Evolutionary conservation across 2,797 vertebrate genomes (phyloP), one percentile per base, ranked within the genome.

Genomic region (Florisuga fusca): DNA sequence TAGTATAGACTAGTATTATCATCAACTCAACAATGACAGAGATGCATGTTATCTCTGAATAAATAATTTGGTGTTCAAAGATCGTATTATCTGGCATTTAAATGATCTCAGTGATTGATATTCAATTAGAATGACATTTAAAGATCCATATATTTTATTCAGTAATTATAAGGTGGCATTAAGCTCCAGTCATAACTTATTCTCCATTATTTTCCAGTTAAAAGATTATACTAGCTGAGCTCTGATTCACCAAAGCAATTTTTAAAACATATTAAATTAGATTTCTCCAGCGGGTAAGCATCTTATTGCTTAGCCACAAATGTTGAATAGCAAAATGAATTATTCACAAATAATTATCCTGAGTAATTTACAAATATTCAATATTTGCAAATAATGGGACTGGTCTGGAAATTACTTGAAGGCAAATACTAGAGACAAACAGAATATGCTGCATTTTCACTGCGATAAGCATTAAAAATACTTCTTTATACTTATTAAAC

Each of bases 171-270:
- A 90, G 41, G 59, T 66, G 48, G 33, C 63, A 88, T 71, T 92
- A 95, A 91, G 72, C 68, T 79, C 29, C 51, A 87, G 33, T 36
- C 57, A 58, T 82, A 92, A 90, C n/a, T 93, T 80, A 82, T 80
- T 83, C 61, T 68, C 68, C 34, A 83, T 87, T 92, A 93, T 90
- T 92, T 77, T 92, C 61, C 75, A 75, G 77, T 81, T 93, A 76
- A 93, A 91, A 71, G 59, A 68, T 93, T 92, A 86, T 48, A 76
- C 14, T 64, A 72, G 46, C 36, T 79, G 50, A 66, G 90, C 10
- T 93, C 68, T 89, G 84, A 95, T 50, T 92, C 63, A 90, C 71
- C 45, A 96, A 82, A 87, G 53, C 61, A 92, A 67, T 82, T 95
- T 87, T 77, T 29, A 82, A 81, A 87, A 72, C 1, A 23, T 71